These are phyloP conservation scores for Lophotriccus pileatus DNA, from an alignment of 2,797 vertebrate species.

Conservation along the genomic window DNA sequence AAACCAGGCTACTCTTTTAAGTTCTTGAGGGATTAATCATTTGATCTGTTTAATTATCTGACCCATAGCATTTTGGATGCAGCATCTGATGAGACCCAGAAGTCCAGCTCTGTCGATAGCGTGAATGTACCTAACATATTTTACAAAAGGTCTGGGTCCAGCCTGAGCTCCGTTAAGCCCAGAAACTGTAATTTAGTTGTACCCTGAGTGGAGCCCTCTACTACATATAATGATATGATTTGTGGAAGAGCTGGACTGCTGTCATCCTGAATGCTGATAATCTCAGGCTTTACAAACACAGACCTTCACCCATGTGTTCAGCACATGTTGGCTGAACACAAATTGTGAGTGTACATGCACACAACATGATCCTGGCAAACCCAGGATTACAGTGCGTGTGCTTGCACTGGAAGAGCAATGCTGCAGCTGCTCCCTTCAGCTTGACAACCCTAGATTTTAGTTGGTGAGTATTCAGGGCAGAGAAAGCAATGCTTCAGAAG, in stretches of 20 bases:
- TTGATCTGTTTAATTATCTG: background rate
- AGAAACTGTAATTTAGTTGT: background rate
- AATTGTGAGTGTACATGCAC: rapidly evolving
- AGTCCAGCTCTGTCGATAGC: background rate
- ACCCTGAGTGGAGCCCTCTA: background rate
- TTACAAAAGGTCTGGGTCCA: background rate
- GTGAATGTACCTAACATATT: background rate
- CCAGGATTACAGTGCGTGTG: rapidly evolving
- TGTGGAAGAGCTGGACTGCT: background rate
- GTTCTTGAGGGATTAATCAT: background rate
- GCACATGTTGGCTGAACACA: background rate
- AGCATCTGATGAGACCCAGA: background rate
- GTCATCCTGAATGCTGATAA: background rate
- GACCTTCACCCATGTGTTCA: background rate
- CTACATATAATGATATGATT: background rate
- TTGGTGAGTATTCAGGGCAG: background rate
- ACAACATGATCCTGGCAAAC: background rate
- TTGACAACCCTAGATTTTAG: background rate
- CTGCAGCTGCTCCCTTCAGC: background rate
- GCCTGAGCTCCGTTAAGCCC: background rate
- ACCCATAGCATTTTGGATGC: background rate
- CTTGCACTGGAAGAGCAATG: background rate
- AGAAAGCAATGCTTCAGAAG: background rate
- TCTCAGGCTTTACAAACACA: background rate
- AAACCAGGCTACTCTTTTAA: background rate